phyloP scores from a whole-genome alignment of 2,797 vertebrate species.

The Pogoniulus pusillus region DNA sequence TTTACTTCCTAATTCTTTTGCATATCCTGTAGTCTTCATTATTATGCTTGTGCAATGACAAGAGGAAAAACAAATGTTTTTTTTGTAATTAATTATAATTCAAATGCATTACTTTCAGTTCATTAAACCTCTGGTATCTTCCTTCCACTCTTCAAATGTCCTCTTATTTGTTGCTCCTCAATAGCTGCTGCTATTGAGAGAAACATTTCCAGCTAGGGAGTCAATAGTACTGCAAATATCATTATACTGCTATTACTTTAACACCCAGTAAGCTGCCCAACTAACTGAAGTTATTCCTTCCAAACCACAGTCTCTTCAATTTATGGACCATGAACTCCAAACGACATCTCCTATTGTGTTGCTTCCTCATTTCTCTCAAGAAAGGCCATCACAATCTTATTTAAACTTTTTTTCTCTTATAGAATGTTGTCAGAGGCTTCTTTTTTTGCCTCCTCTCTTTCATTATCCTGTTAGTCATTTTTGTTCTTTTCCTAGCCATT shows the following conservation, averaged over 20 bases:
- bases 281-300: not conserved
- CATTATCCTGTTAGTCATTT: not conserved
- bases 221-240: not conserved
- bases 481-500: not conserved
- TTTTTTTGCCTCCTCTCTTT: not conserved
- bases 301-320: not conserved
- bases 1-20: not conserved
- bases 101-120: not conserved
- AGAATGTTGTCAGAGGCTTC: not conserved
- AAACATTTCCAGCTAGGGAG: not conserved
- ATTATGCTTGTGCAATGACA: not conserved
- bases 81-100: not conserved
- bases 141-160: not conserved
- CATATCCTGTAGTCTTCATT: not conserved
- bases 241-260: not conserved
- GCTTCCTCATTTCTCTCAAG: not conserved
- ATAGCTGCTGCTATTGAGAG: not conserved
- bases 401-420: not conserved
- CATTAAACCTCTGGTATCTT: not conserved
- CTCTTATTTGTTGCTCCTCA: not conserved
- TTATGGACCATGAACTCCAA: not conserved
- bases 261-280: not conserved
- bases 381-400: not conserved
- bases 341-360: not conserved
- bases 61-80: not conserved